phyloP scores from a whole-genome alignment of 1,140 invertebrate genomes.

The Gryon sp. region DNA sequence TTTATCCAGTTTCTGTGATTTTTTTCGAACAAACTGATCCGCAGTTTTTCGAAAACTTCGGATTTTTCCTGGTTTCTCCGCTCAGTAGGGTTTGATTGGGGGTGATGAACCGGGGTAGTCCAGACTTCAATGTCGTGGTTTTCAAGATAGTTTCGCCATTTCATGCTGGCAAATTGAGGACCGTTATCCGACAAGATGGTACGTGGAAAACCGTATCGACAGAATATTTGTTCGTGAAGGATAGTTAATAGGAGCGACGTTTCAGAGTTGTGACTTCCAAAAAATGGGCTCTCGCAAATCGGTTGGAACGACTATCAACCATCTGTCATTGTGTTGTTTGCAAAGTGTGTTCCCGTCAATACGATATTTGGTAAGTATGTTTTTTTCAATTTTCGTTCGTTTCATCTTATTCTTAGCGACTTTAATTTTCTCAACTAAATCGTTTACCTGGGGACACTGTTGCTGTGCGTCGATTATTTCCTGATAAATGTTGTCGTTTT shows the following conservation, averaged over 20 bases:
- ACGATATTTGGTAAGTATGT: not conserved
- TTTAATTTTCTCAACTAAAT: not conserved
- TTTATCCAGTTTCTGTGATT: conserved; percentile 27
- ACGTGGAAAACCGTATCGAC: conserved; percentile 57
- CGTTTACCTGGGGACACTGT: not conserved
- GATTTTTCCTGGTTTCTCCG: conserved; percentile 12
- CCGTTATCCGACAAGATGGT: conserved; percentile 65
- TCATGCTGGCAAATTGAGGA: conserved; percentile 51
- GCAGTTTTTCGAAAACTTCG: conserved; percentile 22
- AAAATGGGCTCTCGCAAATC: not conserved
- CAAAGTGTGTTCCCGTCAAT: not conserved
- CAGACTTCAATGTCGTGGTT: not conserved
- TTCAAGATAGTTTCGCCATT: too few species aligned
- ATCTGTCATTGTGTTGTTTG: not conserved
- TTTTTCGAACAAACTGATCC: not conserved
- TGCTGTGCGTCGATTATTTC: not conserved
- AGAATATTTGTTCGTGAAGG: conserved; percentile 62
- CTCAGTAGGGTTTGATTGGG: conserved; percentile 9
- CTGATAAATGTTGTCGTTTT: not conserved
- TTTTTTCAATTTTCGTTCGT: not conserved
- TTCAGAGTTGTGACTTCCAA: not conserved
- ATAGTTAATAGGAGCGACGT: not conserved
- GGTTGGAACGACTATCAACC: not conserved
- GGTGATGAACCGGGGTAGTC: not conserved
- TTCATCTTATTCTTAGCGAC: not conserved